Conservation (phyloP, 2,888 invertebrate species). For the Pandemis cinnamomeana region DNA sequence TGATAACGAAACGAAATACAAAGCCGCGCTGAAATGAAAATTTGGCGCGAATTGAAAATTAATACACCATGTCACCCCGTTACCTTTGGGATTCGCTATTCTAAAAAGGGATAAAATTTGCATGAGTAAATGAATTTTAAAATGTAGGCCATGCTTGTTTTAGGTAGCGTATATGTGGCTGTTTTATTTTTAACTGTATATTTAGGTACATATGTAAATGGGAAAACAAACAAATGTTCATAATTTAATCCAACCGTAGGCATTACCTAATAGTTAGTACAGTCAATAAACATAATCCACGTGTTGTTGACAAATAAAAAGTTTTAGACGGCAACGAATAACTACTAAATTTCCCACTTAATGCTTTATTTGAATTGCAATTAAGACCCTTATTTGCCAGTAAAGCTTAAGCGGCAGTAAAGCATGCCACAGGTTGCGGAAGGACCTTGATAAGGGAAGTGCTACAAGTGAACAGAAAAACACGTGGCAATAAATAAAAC, state of each 20-base stretch:
- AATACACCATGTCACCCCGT: not conserved
- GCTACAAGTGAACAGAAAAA: slow-evolving; percentile 30
- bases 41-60: slow-evolving; percentile 21
- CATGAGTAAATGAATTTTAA: not conserved
- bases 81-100: not conserved
- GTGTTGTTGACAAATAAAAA: not conserved
- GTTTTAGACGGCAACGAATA: not conserved
- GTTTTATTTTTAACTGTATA: not conserved
- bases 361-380: not conserved
- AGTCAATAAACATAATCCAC: not conserved
- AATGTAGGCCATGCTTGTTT: not conserved
- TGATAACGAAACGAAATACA: slow-evolving; percentile 23
- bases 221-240: not conserved
- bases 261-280: not conserved
- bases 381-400: slow-evolving; percentile 6
- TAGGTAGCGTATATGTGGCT: not conserved
- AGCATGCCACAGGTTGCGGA: slow-evolving; percentile 29
- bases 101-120: not conserved
- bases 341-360: not conserved
- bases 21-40: slow-evolving; percentile 13
- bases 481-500: slow-evolving; percentile 23
- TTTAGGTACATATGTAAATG: not conserved
- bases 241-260: not conserved
- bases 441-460: slow-evolving; percentile 8
- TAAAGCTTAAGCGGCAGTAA: not conserved